Conservation (phyloP, 2,888 invertebrate species). For the Itoplectis maculator region DNA sequence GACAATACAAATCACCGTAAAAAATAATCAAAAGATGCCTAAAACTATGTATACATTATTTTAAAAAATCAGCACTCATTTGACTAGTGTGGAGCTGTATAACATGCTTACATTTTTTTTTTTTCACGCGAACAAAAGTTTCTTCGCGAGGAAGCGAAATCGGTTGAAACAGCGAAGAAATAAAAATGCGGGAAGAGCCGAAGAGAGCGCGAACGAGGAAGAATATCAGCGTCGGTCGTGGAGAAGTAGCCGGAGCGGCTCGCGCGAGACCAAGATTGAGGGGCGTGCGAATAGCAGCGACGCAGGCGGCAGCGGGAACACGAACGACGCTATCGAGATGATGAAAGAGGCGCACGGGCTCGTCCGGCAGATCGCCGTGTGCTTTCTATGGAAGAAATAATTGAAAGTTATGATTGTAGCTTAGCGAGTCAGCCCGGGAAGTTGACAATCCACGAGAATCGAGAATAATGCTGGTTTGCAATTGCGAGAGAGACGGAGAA, state of each 20-base stretch:
- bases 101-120: too few relatives aligned
- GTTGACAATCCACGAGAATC: conserved; percentile 32
- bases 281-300: conserved; percentile 44
- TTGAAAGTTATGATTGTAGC: conserved; percentile 74
- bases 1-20: too few relatives aligned
- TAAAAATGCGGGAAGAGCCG: neutral
- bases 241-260: conserved; percentile 7
- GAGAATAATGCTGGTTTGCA: conserved; percentile 48
- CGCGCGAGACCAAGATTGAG: conserved; percentile 40
- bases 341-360: conserved; percentile 71
- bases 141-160: too few relatives aligned
- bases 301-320: conserved; percentile 56
- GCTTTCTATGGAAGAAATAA: conserved; percentile 69
- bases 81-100: too few relatives aligned
- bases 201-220: conserved; percentile 39
- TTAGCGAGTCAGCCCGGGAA: conserved; percentile 18
- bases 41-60: too few relatives aligned
- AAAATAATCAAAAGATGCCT: too few relatives aligned
- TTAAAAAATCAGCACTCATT: too few relatives aligned
- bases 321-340: conserved; percentile 74
- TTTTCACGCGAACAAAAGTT: too few relatives aligned
- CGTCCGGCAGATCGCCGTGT: conserved; percentile 48
- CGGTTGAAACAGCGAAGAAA: neutral
- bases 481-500: conserved; percentile 40
- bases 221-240: neutral